Conservation (phyloP, 2,113 vertebrate species). For the Origma solitaria region DNA sequence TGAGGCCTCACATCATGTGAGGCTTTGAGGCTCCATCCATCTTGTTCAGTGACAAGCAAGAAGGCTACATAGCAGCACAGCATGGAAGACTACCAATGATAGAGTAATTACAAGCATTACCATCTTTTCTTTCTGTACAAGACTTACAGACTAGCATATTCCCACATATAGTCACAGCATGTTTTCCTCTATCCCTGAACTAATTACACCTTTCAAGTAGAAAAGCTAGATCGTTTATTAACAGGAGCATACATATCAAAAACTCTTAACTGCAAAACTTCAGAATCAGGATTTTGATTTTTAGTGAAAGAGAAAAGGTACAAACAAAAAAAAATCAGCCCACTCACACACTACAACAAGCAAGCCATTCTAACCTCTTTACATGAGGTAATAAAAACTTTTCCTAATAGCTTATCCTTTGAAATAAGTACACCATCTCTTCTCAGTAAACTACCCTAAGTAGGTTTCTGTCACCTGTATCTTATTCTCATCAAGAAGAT, state of each 20-base stretch:
- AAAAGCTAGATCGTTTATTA: not conserved
- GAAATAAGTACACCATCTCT: rapidly evolving
- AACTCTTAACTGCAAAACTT: not conserved
- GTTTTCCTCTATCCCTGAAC: not conserved
- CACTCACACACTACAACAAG: not conserved
- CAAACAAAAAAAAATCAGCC: not conserved
- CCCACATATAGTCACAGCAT: not conserved
- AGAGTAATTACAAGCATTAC: not conserved
- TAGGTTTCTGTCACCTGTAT: not conserved
- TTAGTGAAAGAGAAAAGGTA: not conserved
- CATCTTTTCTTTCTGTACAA: not conserved
- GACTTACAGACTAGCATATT: not conserved
- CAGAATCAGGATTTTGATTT: not conserved
- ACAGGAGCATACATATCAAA: not conserved
- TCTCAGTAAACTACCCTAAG: not conserved
- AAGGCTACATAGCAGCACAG: not conserved
- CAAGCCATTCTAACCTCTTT: not conserved
- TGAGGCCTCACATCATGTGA: not conserved
- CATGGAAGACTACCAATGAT: not conserved
- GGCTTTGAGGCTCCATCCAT: not conserved
- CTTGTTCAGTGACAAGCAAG: not conserved
- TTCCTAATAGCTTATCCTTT: not conserved
- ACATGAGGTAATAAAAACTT: rapidly evolving
- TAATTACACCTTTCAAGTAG: not conserved
- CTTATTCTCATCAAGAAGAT: not conserved